Evolutionary conservation across 2,888 invertebrate genomes (phyloP).

Genomic region (Troides helena): DNA sequence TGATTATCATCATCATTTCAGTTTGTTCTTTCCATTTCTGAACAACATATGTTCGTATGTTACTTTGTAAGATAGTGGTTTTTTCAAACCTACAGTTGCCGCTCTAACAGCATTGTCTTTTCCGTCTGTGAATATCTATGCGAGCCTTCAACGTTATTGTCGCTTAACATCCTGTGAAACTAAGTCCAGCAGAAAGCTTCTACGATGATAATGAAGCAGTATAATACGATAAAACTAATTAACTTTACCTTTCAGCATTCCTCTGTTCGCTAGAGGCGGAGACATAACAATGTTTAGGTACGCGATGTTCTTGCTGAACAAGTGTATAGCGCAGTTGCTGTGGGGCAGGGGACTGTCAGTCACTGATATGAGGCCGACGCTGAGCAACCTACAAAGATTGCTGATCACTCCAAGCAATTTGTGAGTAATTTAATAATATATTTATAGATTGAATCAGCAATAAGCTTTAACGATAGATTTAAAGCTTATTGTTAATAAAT

Average conservation of each 20-base stretch:
- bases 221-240: background rate
- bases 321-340: conserved; percentile 94
- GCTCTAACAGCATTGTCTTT: too few species aligned
- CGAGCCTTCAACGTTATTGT: too few species aligned
- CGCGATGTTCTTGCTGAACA: conserved; percentile 94
- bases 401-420: conserved; percentile 55
- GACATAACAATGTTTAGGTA: conserved; percentile 91
- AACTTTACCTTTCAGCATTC: conserved; percentile 83
- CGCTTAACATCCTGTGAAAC: too few species aligned
- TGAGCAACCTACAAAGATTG: conserved; percentile 85
- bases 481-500: too few species aligned
- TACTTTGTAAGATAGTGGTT: too few species aligned
- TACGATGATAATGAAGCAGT: background rate
- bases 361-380: conserved; percentile 86
- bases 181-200: too few species aligned
- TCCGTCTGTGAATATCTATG: too few species aligned
- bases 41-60: too few species aligned
- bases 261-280: conserved; percentile 88
- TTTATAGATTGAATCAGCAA: background rate
- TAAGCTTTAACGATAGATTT: too few species aligned
- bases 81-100: too few species aligned
- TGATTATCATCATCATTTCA: background rate
- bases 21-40: too few species aligned
- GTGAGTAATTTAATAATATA: conserved; percentile 54
- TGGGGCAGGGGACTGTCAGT: conserved; percentile 88